Conservation (phyloP, 2,113 vertebrate species). For the Aleadryas rufinucha region DNA sequence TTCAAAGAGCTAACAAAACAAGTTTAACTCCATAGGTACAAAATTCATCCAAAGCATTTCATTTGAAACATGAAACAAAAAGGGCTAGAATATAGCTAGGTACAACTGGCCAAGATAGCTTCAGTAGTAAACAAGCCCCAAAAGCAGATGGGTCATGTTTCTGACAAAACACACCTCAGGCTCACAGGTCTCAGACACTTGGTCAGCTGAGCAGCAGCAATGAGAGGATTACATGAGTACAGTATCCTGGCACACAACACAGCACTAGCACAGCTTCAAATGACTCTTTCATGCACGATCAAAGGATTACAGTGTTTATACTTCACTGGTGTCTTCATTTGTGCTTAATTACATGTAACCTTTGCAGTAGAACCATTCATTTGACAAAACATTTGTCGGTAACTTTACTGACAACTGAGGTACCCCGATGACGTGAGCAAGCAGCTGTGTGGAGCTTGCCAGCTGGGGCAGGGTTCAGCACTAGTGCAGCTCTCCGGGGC, state of each 20-base stretch:
- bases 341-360: neutral
- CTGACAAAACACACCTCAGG: neutral
- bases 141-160: neutral
- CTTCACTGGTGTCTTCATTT: neutral
- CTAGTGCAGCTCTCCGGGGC: neutral
- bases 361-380: neutral
- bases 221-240: neutral
- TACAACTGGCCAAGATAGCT: neutral
- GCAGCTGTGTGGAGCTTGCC: neutral
- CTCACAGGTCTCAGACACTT: neutral
- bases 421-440: rapidly evolving
- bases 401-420: neutral
- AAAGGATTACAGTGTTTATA: neutral
- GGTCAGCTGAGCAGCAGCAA: neutral
- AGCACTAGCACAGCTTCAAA: neutral
- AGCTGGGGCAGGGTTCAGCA: neutral
- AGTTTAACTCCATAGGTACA: neutral
- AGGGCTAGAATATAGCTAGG: neutral
- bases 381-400: neutral
- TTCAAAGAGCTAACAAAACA: neutral
- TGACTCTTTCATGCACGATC: neutral
- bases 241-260: neutral
- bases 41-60: neutral
- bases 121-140: neutral
- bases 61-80: neutral